Percentiles rank a stretch among this genome's conserved stretches.
Conservation (phyloP, 2,888 invertebrate species). For the Blomia tropicalis region DNA sequence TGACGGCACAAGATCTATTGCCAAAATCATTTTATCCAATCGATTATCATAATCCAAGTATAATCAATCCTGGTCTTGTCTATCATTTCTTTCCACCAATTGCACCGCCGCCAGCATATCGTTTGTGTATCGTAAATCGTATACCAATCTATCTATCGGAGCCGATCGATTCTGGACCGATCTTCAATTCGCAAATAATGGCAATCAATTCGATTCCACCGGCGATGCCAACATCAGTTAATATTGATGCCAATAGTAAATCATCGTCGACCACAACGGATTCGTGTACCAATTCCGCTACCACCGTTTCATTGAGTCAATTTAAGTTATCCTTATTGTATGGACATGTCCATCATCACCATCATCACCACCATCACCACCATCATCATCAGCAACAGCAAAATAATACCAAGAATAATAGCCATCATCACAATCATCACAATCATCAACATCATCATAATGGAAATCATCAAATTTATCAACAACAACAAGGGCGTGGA, state of each 20-base stretch:
- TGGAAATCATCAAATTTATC: background rate
- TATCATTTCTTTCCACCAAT: background rate
- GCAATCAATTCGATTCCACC: no score
- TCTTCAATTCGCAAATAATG: background rate
- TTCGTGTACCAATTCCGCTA: background rate
- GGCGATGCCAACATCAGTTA: no score
- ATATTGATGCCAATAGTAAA: no score
- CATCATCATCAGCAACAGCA: background rate
- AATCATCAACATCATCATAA: conserved; percentile 2
- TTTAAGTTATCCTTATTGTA: background rate
- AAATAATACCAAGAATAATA: background rate
- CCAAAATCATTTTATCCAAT: conserved; percentile 1
- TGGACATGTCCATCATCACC: background rate
- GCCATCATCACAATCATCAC: background rate
- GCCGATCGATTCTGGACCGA: background rate
- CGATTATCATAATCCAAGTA: background rate
- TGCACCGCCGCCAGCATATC: background rate
- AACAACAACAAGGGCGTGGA: background rate
- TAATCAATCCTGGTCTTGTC: background rate
- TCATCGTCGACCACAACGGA: background rate
- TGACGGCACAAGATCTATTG: background rate
- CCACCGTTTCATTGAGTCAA: background rate
- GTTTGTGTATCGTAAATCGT: background rate
- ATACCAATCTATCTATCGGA: background rate
- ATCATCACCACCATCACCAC: background rate